phyloP scores from a whole-genome alignment of 2,113 vertebrate genomes.

The Calidris pygmaea region DNA sequence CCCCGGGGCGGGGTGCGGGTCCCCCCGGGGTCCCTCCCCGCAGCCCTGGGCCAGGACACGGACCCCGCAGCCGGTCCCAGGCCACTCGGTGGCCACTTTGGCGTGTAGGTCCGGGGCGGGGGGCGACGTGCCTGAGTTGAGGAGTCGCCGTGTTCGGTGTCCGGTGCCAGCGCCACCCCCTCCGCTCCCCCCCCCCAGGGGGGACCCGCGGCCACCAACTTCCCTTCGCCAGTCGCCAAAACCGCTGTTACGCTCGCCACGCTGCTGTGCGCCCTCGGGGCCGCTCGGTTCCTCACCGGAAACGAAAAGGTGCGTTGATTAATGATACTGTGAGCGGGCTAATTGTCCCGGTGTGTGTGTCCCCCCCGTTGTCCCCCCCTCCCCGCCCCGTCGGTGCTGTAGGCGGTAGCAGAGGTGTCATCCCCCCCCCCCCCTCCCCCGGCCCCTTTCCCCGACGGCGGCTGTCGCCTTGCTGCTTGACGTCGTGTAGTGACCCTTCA shows the following conservation, averaged over 20 bases:
- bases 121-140: not conserved
- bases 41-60: not conserved
- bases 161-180: constrained; percentile 12
- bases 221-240: not conserved
- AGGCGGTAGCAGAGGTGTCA: constrained; percentile 2
- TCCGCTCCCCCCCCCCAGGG: not conserved
- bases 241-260: not conserved
- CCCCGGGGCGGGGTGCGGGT: not conserved
- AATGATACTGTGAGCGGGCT: not conserved
- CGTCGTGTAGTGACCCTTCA: constrained; percentile 72
- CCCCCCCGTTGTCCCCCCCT: not conserved
- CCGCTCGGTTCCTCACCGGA: not conserved
- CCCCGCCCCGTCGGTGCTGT: not conserved
- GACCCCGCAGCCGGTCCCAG: not conserved
- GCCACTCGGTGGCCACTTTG: not conserved
- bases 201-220: not conserved
- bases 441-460: not conserved
- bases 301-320: not conserved
- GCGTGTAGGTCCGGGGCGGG: not conserved
- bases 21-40: too few relatives aligned
- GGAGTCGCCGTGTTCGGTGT: not conserved
- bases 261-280: not conserved
- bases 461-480: constrained; percentile 72
- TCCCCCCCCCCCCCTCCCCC: not conserved
- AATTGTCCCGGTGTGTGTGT: not conserved